Conservation (phyloP, 2,888 invertebrate genomes). For the Rotaria sp. region DNA sequence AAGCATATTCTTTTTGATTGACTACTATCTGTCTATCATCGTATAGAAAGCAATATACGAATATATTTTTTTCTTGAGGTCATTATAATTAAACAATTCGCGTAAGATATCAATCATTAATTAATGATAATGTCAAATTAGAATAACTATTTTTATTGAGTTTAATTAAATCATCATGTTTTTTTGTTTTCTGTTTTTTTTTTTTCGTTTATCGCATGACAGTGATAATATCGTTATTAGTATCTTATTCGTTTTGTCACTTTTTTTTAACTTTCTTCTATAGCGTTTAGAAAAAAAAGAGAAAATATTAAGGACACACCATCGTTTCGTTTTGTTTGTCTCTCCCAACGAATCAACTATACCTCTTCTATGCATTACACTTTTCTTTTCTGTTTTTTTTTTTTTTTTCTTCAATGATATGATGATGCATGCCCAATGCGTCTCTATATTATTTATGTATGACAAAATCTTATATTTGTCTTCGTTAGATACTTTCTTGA, state of each 20-base stretch:
- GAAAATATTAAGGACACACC: background rate
- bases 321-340: background rate
- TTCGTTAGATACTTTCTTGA: background rate
- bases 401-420: background rate
- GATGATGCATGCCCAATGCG: background rate
- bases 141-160: background rate
- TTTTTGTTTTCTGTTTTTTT: background rate
- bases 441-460: background rate
- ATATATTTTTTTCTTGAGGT: background rate
- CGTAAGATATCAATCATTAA: background rate
- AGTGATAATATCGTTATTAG: background rate
- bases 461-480: background rate
- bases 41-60: background rate
- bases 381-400: background rate
- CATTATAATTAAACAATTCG: background rate
- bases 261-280: background rate
- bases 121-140: background rate
- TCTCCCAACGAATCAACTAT: background rate
- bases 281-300: background rate
- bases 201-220: background rate
- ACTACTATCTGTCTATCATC: background rate
- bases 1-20: background rate
- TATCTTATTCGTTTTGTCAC: background rate
- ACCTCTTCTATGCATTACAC: background rate
- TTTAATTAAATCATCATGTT: background rate